phyloP scores from a whole-genome alignment of 2,797 vertebrate genomes.

The Anas georgica region DNA sequence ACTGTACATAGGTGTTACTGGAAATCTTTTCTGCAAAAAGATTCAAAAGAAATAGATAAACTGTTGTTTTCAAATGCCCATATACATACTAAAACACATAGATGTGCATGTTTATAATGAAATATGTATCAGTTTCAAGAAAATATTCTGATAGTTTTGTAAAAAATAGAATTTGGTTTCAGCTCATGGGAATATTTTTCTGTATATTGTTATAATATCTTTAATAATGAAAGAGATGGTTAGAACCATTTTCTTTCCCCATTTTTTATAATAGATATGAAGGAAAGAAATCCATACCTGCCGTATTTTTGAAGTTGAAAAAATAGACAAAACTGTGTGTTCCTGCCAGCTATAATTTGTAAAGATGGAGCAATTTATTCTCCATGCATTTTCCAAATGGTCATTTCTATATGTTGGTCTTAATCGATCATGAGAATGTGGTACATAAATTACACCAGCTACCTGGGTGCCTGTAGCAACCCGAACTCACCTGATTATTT shows the following conservation, averaged over 20 bases:
- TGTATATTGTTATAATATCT: not conserved
- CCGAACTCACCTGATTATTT: not conserved
- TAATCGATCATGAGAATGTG: not conserved
- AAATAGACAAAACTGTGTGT: not conserved
- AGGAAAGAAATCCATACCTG: not conserved
- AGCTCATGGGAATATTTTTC: not conserved
- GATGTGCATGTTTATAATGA: not conserved
- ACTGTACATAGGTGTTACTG: not conserved
- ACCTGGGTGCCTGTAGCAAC: not conserved
- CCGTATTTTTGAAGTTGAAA: not conserved
- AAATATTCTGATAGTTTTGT: constrained; percentile 3
- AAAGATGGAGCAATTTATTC: not conserved
- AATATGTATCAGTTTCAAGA: not conserved
- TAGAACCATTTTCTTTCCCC: not conserved
- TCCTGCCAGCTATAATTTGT: not conserved
- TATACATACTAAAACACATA: not conserved
- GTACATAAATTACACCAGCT: not conserved
- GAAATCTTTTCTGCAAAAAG: not conserved
- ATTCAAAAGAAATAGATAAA: not conserved
- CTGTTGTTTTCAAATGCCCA: not conserved
- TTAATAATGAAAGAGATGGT: not conserved
- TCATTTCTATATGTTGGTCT: not conserved
- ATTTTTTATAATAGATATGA: not conserved
- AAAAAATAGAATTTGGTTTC: not conserved
- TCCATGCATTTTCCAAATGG: not conserved